Percentiles rank a stretch among this genome's conserved stretches.
These are phyloP conservation scores for Cyprinodon variegatus DNA, from an alignment of 2,113 vertebrate species.

Conservation along the genomic window DNA sequence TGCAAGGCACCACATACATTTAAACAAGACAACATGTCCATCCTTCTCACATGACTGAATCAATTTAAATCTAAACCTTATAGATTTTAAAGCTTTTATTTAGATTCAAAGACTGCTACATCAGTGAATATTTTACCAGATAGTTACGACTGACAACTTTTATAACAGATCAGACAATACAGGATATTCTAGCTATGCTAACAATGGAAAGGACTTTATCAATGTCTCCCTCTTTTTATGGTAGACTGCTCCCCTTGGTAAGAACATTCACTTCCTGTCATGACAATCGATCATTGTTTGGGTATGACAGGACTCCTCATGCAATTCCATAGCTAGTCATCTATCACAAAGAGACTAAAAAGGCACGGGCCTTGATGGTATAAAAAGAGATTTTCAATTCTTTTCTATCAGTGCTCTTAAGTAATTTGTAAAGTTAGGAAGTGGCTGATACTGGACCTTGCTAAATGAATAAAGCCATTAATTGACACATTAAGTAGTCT, in stretches of 20 bases:
- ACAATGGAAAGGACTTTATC: constrained; percentile 30
- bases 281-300: constrained; percentile 63
- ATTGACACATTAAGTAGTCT: too few species aligned
- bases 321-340: constrained; percentile 55
- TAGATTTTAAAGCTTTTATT: neutral
- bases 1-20: too few species aligned
- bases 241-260: constrained; percentile 23
- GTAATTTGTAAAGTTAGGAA: constrained; percentile 34
- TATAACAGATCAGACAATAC: neutral
- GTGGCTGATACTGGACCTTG: neutral
- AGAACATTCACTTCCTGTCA: constrained; percentile 55
- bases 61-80: neutral
- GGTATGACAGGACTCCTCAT: constrained; percentile 47
- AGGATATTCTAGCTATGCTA: neutral
- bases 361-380: neutral
- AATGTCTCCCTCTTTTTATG: constrained; percentile 39
- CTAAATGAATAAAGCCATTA: too few species aligned
- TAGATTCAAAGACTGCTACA: neutral
- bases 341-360: constrained; percentile 56
- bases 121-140: constrained; percentile 8
- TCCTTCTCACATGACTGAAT: neutral
- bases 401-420: constrained; percentile 36
- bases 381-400: neutral
- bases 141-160: neutral
- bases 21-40: neutral